Evolutionary conservation across 2,797 vertebrate species (phyloP).

Genomic region (Ctenochaetus hawaiiensis): DNA sequence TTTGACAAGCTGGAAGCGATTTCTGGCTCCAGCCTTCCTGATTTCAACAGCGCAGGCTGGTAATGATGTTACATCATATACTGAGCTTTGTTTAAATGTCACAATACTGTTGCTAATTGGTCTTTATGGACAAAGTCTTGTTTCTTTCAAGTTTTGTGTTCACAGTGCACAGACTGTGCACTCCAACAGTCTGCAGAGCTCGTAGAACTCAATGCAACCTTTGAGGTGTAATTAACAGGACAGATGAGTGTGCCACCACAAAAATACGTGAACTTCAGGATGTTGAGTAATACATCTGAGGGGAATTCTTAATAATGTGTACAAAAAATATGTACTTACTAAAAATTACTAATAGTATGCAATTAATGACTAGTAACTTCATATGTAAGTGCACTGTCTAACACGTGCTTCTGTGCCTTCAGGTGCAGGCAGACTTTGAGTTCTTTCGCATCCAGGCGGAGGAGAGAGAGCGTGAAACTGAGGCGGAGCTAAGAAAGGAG

Average conservation of each 20-base stretch:
- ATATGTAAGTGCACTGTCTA: neutral
- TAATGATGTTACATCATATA: slow-evolving; percentile 38
- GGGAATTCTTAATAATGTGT: too few species aligned
- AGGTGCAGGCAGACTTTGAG: slow-evolving; percentile 83
- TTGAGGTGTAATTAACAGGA: neutral
- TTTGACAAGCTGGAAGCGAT: neutral
- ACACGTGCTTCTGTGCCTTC: slow-evolving; percentile 31
- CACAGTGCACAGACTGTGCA: neutral
- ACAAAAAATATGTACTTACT: too few species aligned
- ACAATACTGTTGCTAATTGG: slow-evolving; percentile 16
- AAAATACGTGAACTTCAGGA: neutral
- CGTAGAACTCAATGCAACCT: neutral
- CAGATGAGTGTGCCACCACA: neutral
- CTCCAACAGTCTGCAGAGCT: neutral
- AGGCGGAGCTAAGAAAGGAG: slow-evolving; percentile 83
- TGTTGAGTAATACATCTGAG: neutral
- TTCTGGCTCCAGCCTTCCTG: neutral
- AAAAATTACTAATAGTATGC: neutral
- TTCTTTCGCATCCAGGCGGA: slow-evolving; percentile 82
- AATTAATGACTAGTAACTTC: neutral
- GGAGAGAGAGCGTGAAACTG: slow-evolving; percentile 83
- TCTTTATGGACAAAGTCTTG: neutral
- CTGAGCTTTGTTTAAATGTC: slow-evolving; percentile 32
- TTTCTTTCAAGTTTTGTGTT: slow-evolving; percentile 28
- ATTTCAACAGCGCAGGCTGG: slow-evolving; percentile 8